Conservation (phyloP, 35 echinoderm and acorn worm species). For the Hemicentrotus pulcherrimus region DNA sequence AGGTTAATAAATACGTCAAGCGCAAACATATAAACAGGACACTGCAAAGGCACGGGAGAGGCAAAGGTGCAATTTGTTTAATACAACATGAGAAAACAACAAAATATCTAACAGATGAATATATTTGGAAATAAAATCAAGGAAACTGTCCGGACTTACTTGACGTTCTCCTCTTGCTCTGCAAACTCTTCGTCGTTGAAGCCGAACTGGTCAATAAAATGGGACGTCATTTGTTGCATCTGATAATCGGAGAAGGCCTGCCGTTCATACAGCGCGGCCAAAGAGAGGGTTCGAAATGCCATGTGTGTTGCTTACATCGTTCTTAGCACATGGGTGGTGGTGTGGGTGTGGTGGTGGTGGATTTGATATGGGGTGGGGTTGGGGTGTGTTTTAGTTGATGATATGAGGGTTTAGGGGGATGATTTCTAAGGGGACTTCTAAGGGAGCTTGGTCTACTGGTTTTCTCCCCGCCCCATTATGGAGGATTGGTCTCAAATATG, state of each 20-base stretch:
- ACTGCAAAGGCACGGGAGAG: not conserved
- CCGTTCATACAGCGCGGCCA: slow-evolving; percentile 63
- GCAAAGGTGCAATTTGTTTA: not conserved
- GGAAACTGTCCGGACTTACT: slow-evolving; percentile 76
- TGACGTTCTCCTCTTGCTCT: slow-evolving; percentile 97
- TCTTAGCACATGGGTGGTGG: slow-evolving; percentile 43
- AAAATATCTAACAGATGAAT: not conserved
- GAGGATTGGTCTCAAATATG: not conserved
- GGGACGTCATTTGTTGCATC: slow-evolving; percentile 99
- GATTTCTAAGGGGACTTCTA: not conserved
- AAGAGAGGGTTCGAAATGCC: slow-evolving; percentile 48
- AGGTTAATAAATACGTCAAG: not conserved
- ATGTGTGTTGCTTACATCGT: slow-evolving; percentile 49
- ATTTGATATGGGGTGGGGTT: not conserved
- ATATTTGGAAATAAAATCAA: not conserved
- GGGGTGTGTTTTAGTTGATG: not conserved
- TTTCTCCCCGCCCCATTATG: not conserved
- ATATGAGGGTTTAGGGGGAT: not conserved
- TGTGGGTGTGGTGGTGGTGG: not conserved
- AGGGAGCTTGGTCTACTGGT: not conserved
- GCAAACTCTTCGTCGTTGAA: slow-evolving; percentile 99
- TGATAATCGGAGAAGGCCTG: slow-evolving; percentile 99
- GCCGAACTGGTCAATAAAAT: slow-evolving; percentile 99
- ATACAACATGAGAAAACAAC: not conserved
- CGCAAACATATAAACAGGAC: not conserved